Evolutionary conservation across 2,888 invertebrate species (phyloP).

Genomic region (Orthosia gracilis): DNA sequence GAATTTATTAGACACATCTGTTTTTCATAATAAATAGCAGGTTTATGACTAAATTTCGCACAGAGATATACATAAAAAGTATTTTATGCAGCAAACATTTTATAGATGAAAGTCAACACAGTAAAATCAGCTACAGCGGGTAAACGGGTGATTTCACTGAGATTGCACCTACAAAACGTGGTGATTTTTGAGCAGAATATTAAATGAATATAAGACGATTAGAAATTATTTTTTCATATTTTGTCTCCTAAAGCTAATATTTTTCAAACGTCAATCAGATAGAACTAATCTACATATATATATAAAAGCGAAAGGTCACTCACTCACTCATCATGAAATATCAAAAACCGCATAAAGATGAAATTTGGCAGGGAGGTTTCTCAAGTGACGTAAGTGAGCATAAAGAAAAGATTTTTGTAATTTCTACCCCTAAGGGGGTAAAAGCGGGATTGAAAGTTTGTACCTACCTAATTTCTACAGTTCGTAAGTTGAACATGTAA

Average conservation of each 20-base stretch:
- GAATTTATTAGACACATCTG: conserved; percentile 54
- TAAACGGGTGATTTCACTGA: not conserved
- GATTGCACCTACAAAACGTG: not conserved
- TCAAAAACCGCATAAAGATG: too few species aligned
- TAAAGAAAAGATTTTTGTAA: too few species aligned
- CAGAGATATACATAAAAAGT: conserved; percentile 52
- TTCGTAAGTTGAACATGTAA: too few species aligned
- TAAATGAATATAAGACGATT: not conserved
- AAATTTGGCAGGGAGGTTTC: too few species aligned
- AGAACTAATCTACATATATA: too few species aligned
- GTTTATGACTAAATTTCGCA: conserved; percentile 47
- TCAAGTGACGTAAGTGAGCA: too few species aligned
- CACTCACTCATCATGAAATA: too few species aligned
- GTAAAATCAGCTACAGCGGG: conserved; percentile 10
- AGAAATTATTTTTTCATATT: not conserved
- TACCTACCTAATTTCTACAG: too few species aligned
- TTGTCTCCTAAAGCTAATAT: not conserved
- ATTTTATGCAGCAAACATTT: conserved; percentile 47
- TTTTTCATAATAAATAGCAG: conserved; percentile 40
- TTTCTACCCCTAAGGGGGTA: too few species aligned
- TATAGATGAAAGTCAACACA: conserved; percentile 31
- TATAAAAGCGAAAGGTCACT: too few species aligned
- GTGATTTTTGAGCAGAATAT: not conserved
- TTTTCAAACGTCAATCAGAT: not conserved
- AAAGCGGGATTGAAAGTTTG: too few species aligned